Evolutionary conservation across 1,140 invertebrate species (phyloP), one percentile per base, ranked within the genome.

Genomic region (Aculops lycopersici): DNA sequence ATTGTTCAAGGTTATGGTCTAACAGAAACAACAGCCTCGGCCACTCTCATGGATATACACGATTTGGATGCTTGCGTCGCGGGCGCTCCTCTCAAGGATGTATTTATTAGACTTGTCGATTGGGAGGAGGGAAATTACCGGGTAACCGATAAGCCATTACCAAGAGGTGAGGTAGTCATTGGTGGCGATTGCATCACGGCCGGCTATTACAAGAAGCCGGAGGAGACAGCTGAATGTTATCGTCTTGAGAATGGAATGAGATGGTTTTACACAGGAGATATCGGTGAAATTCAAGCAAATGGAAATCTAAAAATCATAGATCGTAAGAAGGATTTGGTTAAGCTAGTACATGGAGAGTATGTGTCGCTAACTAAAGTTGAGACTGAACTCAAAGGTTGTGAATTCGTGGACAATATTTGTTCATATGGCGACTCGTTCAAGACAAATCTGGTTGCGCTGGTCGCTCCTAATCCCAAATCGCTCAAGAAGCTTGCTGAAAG

Each of bases 261-360:
- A 43, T 90, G 83, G 76, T 95, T 97, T 58, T 72, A 70, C 49
- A 84, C 81, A 37, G 90, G 90, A 3, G 90, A 98, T 59, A 81
- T 98, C 60, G 86, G 75, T 5, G 79, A 90, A 64, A 60, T 92
- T 45, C 72, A 84, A 37, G 58, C 65, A 19, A 83, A 95, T 60
- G 90, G 90, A 35, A 74, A 71, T 49, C 69, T 97, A 36, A 80
- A 78, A 63, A 92, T 98, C 50, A 94, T 97, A 52, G 88, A 66
- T 50, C 54, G 64, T 12, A 66, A 63, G 50, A 66, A 66, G 46
- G 64, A 66, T 47, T 50, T 66, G 20, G 56, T 67, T 1, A 66
- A 66, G 44, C 47, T 67, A 2, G 57, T 62, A 42, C 53, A 58
- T 45, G 64, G 64, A 19, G 64, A 65, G 48, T 65, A 66, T 45